phyloP scores from a whole-genome alignment of 2,113 vertebrate genomes.

The Glaucidium brasilianum region DNA sequence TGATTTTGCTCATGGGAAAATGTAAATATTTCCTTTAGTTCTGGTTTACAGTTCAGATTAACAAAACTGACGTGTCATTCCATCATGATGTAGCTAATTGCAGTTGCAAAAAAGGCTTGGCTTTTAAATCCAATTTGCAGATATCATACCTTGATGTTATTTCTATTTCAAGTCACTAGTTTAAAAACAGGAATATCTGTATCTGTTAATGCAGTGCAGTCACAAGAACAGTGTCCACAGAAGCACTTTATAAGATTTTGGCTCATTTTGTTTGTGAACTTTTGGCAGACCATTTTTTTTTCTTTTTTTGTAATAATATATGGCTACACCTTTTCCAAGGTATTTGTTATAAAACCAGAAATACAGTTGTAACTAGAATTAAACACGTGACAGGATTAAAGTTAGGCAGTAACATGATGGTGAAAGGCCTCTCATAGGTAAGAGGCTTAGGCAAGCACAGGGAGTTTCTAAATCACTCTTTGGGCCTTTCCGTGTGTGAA shows the following conservation, averaged over 20 bases:
- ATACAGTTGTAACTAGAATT: not conserved
- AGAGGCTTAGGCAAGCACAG: not conserved
- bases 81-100: not conserved
- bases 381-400: not conserved
- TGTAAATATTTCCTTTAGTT: not conserved
- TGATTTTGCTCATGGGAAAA: not conserved
- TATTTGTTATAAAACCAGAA: not conserved
- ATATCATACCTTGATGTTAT: not conserved
- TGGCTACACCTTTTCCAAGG: not conserved
- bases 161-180: not conserved
- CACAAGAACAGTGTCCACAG: not conserved
- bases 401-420: not conserved
- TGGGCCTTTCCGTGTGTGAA: fast-evolving
- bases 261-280: not conserved
- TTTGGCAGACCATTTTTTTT: not conserved
- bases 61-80: not conserved
- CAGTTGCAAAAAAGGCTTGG: not conserved
- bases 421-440: not conserved
- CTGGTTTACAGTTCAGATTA: not conserved
- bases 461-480: not conserved
- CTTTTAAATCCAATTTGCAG: not conserved
- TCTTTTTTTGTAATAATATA: not conserved
- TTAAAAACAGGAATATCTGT: not conserved
- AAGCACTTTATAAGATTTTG: not conserved
- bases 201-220: not conserved